Percentiles rank a stretch among this genome's conserved stretches.
Conservation (phyloP, 2,797 vertebrate species). For the Spinibarbus caldwelli region DNA sequence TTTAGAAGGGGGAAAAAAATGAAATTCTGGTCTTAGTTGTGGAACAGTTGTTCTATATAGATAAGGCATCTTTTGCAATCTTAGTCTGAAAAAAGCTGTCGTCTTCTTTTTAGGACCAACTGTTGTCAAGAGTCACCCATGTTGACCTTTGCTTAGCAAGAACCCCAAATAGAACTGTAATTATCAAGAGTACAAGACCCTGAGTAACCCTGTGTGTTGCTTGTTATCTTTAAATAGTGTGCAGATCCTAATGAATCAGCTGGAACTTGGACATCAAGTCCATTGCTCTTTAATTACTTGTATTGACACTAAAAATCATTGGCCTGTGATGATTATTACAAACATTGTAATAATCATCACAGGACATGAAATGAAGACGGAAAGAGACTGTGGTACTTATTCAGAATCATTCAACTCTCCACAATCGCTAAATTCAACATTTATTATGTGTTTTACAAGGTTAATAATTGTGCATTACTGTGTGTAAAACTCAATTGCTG, state of each 20-base stretch:
- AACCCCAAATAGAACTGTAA: not conserved
- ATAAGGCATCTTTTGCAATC: not conserved
- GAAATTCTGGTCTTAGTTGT: not conserved
- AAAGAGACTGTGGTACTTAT: not conserved
- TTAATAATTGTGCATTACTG: not conserved
- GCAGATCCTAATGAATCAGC: not conserved
- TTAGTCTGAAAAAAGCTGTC: not conserved
- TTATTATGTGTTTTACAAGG: not conserved
- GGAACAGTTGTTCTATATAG: not conserved
- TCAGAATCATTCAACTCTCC: too few species aligned
- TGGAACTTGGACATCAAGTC: not conserved
- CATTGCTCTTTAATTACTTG: too few species aligned
- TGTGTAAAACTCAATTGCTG: not conserved
- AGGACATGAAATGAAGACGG: not conserved
- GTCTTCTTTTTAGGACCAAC: not conserved
- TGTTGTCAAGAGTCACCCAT: not conserved
- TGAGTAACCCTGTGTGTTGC: not conserved
- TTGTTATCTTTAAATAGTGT: not conserved
- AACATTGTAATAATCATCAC: too few species aligned
- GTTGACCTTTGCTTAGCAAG: not conserved
- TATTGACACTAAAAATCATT: not conserved
- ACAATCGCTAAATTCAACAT: not conserved
- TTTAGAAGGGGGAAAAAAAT: too few species aligned
- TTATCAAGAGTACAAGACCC: not conserved
- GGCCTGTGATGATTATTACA: too few species aligned